phyloP scores from a whole-genome alignment of 2,888 invertebrate species.

The Belgica antarctica region DNA sequence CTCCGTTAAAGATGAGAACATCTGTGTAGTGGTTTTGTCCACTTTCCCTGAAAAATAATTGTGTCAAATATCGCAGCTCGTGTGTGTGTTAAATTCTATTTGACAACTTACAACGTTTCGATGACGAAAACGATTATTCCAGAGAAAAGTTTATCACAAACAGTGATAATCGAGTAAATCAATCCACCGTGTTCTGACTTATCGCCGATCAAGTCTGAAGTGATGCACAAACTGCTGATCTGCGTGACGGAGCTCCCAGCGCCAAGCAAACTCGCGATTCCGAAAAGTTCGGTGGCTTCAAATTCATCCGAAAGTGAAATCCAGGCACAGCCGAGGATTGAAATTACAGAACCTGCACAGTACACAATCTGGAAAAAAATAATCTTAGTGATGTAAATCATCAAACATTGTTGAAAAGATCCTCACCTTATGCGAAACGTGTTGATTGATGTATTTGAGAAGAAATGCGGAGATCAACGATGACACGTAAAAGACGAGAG shows the following conservation, averaged over 20 bases:
- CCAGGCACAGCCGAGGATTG: conserved; percentile 63
- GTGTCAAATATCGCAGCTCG: conserved; percentile 2
- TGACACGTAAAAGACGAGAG: conserved; percentile 68
- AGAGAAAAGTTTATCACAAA: conserved; percentile 86
- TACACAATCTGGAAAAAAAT: conserved; percentile 60
- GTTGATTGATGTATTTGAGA: conserved; percentile 65
- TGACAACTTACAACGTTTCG: conserved; percentile 67
- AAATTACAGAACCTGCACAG: conserved; percentile 62
- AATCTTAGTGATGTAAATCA: not conserved
- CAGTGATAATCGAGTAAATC: conserved; percentile 89
- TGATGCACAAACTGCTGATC: conserved; percentile 81
- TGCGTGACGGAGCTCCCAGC: conserved; percentile 80
- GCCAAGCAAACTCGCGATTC: conserved; percentile 61
- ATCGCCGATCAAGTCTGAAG: conserved; percentile 81
- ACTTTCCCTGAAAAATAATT: conserved; percentile 23
- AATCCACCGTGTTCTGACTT: conserved; percentile 84
- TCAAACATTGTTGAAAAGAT: conserved; percentile 4
- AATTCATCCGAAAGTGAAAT: conserved; percentile 58
- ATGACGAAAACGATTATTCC: conserved; percentile 81
- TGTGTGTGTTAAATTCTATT: not conserved
- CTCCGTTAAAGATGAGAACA: conserved; percentile 27
- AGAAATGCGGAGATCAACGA: conserved; percentile 74
- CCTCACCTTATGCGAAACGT: conserved; percentile 63
- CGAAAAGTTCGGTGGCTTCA: conserved; percentile 59
- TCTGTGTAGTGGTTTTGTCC: not conserved